Evolutionary conservation across 1,140 invertebrate genomes (phyloP).

Genomic region (Adelges cooleyi): DNA sequence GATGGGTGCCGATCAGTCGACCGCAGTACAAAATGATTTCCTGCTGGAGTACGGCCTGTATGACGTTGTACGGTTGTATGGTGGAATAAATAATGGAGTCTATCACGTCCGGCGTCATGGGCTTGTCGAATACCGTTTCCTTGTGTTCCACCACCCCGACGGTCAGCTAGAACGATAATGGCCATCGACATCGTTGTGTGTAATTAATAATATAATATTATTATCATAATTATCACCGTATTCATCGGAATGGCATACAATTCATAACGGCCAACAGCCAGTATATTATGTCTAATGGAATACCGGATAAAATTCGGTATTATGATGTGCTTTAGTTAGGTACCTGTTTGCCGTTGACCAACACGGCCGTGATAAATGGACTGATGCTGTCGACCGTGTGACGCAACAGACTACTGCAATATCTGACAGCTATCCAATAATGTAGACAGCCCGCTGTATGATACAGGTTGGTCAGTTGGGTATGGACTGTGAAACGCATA

Average conservation of each 20-base stretch:
- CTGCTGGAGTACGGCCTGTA: conserved; percentile 92
- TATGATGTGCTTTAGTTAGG: no score
- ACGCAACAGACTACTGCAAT: conserved; percentile 80
- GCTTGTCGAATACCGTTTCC: conserved; percentile 92
- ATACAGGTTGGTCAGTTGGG: conserved; percentile 68
- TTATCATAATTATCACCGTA: not conserved
- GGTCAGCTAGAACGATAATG: conserved; percentile 59
- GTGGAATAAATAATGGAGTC: conserved; percentile 73
- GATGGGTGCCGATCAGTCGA: conserved; percentile 78
- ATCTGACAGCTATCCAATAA: conserved; percentile 87
- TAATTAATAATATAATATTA: not conserved
- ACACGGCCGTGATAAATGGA: conserved; percentile 91
- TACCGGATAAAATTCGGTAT: no score
- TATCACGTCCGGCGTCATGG: conserved; percentile 88
- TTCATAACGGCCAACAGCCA: no score
- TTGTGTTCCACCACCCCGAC: conserved; percentile 88
- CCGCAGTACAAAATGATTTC: conserved; percentile 92
- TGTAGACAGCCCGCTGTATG: conserved; percentile 73
- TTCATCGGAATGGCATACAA: not conserved
- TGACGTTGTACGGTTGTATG: conserved; percentile 77
- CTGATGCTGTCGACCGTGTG: conserved; percentile 96
- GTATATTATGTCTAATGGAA: no score
- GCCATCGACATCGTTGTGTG: no score
- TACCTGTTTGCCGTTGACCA: conserved; percentile 95
- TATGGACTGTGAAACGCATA: conserved; percentile 45